Percentiles rank a stretch among this genome's conserved stretches.
Conservation (phyloP, 2,113 vertebrate genomes). For the Psettodes erumei region DNA sequence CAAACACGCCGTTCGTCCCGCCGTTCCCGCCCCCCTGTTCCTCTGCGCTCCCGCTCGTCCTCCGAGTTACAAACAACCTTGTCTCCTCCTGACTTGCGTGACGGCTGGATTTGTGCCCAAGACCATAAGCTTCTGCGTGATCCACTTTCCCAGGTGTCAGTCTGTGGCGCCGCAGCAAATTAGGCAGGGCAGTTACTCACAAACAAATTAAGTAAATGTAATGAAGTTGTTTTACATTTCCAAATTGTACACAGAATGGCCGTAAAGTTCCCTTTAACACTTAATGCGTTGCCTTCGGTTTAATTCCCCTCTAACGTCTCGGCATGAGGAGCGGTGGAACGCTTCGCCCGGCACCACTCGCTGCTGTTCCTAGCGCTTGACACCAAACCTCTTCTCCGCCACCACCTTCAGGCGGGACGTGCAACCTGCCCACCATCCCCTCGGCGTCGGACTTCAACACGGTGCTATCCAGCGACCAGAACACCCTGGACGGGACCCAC, state of each 20-base stretch:
- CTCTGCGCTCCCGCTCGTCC: slow-evolving; percentile 16
- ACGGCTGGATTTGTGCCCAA: slow-evolving; percentile 6
- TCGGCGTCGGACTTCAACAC: slow-evolving; percentile 98
- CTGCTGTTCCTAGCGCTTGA: background rate
- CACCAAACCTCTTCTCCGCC: slow-evolving; percentile 40
- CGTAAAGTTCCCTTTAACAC: slow-evolving; percentile 14
- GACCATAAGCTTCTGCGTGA: slow-evolving; percentile 16
- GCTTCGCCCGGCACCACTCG: background rate
- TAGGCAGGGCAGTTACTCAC: slow-evolving; percentile 1
- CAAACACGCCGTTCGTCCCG: background rate
- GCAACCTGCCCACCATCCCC: slow-evolving; percentile 95
- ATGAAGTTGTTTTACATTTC: slow-evolving; percentile 21
- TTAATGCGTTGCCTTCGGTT: slow-evolving; percentile 2
- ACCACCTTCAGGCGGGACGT: slow-evolving; percentile 83
- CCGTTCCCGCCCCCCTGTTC: background rate
- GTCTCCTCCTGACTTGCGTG: slow-evolving; percentile 18
- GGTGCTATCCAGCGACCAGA: slow-evolving; percentile 95
- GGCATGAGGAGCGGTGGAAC: background rate
- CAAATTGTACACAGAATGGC: slow-evolving; percentile 5
- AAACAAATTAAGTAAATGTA: slow-evolving; percentile 26
- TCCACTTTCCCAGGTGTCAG: slow-evolving; percentile 18
- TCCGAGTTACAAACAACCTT: slow-evolving; percentile 18
- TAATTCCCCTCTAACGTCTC: slow-evolving; percentile 19
- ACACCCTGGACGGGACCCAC: slow-evolving; percentile 95
- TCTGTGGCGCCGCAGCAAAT: slow-evolving; percentile 13